Evolutionary conservation across 2,888 invertebrate genomes (phyloP), one percentile per base, ranked within the genome.

Genomic region (Apocheima hispidaria): DNA sequence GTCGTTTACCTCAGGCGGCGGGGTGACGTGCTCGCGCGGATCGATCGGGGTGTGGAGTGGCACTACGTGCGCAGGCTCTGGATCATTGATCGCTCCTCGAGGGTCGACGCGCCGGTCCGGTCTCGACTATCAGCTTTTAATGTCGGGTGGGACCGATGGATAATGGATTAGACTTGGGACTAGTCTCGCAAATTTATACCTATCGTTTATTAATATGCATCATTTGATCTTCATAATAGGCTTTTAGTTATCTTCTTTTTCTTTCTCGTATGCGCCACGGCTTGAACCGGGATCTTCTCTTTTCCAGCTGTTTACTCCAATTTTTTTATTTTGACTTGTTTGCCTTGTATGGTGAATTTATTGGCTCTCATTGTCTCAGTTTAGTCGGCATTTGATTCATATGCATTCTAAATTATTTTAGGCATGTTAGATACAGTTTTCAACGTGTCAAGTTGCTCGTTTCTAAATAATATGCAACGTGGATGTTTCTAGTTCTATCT

Each of bases 1-100:
- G 87, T 87, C 88, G 82, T 88, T 89, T 88, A 87, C 88, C 88
- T 78, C 82, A 65, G 75, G 73, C 70, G 78, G 43, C 12, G 69
- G 81, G 85, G 83, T 86, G 86, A 86, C 86, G 86, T 84, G 82
- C 79, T 70, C 70, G 71, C 72, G 63, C 62, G 67, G 63, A 60
- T 88, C 67, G 89, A 61, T 21, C 60, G 9, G 36, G 49, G 36
- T n/a, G 36, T 36, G 40, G 38, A 48, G 35, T n/a, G 48, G 26
- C 5, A 16, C 10, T 2, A 28, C 41, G 46, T 14, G 78, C 86
- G 88, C 87, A 81, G 78, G 85, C 83, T 84, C 71, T 55, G 46
- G 38, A 52, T 33, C 71, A 87, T 85, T 71, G 86, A 86, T 81
- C 66, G 60, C 58, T 44, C n/a, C 16, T 20, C 59, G 57, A 54